These are phyloP conservation scores for Drosophila anomalata DNA, from an alignment of 2,888 invertebrate species.

Conservation along the genomic window DNA sequence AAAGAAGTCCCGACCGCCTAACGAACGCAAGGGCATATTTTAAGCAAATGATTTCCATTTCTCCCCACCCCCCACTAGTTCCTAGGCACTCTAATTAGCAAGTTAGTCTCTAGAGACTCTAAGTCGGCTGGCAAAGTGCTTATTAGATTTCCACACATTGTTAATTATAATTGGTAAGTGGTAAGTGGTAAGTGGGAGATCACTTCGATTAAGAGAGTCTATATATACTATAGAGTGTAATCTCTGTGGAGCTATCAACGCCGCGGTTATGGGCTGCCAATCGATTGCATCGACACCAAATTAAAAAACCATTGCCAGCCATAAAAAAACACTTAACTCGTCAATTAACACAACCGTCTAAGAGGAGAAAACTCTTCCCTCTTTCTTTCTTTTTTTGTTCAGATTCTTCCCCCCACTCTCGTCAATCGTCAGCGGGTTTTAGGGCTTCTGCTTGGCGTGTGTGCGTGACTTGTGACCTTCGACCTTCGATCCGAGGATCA, in stretches of 20 bases:
- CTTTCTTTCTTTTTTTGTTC: slow-evolving; percentile 3
- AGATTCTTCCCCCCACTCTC: background rate
- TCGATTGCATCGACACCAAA: slow-evolving; percentile 76
- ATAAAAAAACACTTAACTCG: slow-evolving; percentile 81
- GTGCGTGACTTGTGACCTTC: slow-evolving; percentile 66
- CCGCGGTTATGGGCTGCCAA: slow-evolving; percentile 48
- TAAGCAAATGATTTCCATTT: slow-evolving; percentile 36
- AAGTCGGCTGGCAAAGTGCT: slow-evolving; percentile 37
- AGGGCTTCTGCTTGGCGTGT: slow-evolving; percentile 36
- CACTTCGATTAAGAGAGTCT: slow-evolving; percentile 24
- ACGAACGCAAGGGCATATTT: slow-evolving; percentile 52
- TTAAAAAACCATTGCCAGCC: slow-evolving; percentile 79
- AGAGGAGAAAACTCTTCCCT: slow-evolving; percentile 35
- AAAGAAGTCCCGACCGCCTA: slow-evolving; percentile 39
- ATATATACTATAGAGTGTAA: slow-evolving; percentile 49
- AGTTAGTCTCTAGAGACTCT: slow-evolving; percentile 15
- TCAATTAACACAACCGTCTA: slow-evolving; percentile 69
- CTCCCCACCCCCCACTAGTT: background rate
- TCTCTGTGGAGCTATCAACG: slow-evolving; percentile 58
- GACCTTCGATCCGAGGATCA: slow-evolving; percentile 43
- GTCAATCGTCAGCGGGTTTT: slow-evolving; percentile 71
- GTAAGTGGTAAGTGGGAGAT: slow-evolving; percentile 5
- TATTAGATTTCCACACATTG: slow-evolving; percentile 56
- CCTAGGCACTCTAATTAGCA: slow-evolving; percentile 30
- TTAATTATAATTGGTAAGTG: slow-evolving; percentile 65